Percentiles rank a stretch among this genome's conserved stretches.
Evolutionary conservation across 2,113 vertebrate genomes (phyloP).

Genomic region (Pterocles orientalis): DNA sequence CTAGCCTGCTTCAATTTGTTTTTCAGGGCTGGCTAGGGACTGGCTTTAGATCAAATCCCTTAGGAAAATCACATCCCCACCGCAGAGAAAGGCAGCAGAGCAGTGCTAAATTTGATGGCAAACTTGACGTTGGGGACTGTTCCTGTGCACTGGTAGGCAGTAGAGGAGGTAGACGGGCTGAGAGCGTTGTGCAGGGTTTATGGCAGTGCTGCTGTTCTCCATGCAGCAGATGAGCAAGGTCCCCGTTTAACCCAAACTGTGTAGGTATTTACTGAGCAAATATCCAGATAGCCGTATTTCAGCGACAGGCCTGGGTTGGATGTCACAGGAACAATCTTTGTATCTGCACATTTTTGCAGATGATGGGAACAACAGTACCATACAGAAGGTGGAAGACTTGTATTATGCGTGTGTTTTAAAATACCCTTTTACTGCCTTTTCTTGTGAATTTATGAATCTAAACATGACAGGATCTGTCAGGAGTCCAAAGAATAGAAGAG

Average conservation of each 20-base stretch:
- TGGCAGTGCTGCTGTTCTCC: background rate
- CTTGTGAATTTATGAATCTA: background rate
- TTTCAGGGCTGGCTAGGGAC: background rate
- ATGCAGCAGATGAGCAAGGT: rapidly evolving
- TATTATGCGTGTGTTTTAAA: background rate
- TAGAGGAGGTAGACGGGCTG: background rate
- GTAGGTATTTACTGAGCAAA: background rate
- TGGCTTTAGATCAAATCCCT: background rate
- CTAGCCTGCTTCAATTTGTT: background rate
- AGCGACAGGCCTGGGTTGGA: background rate
- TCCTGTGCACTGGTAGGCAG: background rate
- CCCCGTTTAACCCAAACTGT: background rate
- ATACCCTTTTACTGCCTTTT: background rate
- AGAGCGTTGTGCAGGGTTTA: background rate
- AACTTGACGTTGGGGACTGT: background rate
- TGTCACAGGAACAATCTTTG: background rate
- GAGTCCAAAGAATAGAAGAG: background rate
- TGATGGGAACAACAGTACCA: rapidly evolving
- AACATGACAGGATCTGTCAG: background rate
- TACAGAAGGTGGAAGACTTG: background rate
- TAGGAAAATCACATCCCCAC: background rate
- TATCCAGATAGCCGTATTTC: background rate
- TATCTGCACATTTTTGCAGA: background rate
- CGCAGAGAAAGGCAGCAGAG: background rate
- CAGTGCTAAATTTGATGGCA: background rate